A percentile compares a stretch with the other conserved stretches of the same genome.
Evolutionary conservation across 2,888 invertebrate genomes (phyloP).

Genomic region (Agonopterix arenella): DNA sequence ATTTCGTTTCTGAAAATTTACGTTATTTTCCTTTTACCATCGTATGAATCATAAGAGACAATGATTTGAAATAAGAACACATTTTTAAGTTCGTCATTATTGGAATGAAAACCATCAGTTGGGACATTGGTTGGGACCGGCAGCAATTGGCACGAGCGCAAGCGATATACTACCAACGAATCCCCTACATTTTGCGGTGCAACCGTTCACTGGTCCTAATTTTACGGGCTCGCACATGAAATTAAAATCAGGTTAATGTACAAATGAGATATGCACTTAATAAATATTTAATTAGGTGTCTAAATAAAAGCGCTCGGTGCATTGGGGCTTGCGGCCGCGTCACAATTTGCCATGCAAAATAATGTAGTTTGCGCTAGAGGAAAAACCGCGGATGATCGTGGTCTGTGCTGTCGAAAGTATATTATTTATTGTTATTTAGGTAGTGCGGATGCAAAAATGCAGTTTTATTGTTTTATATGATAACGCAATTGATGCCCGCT

Average conservation of each 20-base stretch:
- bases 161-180: conserved; percentile 28
- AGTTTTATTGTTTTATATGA: not conserved
- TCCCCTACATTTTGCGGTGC: conserved; percentile 73
- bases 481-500: too few relatives aligned
- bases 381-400: conserved; percentile 20
- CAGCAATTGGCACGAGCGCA: too few relatives aligned
- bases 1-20: too few relatives aligned
- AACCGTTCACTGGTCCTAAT: conserved; percentile 63
- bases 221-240: conserved; percentile 70
- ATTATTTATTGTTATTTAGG: conserved; percentile 3
- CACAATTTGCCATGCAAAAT: conserved; percentile 50
- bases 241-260: conserved; percentile 74
- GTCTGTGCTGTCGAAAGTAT: conserved; percentile 6
- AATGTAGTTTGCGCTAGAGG: conserved; percentile 32
- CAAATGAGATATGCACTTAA: conserved; percentile 73
- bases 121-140: too few relatives aligned
- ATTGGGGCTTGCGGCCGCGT: conserved; percentile 46
- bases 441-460: not conserved
- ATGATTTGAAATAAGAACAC: too few relatives aligned
- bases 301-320: conserved; percentile 64
- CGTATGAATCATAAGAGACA: too few relatives aligned
- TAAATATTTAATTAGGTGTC: conserved; percentile 76
- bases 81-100: too few relatives aligned
- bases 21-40: too few relatives aligned
- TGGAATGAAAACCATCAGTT: too few relatives aligned